Evolutionary conservation across 1,140 invertebrate species (phyloP).

Genomic region (Phthorimaea operculella): DNA sequence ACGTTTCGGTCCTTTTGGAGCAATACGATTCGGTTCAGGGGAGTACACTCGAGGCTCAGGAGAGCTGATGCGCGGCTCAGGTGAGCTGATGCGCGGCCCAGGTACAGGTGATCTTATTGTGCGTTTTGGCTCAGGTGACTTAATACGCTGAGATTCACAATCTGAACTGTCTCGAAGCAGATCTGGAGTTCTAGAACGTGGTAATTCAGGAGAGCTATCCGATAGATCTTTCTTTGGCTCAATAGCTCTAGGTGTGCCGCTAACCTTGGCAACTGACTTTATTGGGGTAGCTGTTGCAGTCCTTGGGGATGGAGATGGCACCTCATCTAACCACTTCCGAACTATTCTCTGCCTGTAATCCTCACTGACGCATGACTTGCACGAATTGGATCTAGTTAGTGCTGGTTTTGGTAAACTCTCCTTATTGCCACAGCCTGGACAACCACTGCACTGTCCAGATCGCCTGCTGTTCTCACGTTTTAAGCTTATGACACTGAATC

Average conservation of each 20-base stretch:
- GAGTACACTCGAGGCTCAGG: neutral
- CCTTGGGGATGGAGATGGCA: constrained; percentile 60
- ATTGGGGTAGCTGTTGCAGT: constrained; percentile 21
- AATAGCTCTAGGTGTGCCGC: constrained; percentile 52
- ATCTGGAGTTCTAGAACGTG: neutral
- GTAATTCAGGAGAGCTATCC: neutral
- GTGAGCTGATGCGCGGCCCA: neutral
- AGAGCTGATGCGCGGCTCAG: neutral
- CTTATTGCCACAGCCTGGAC: constrained; percentile 72
- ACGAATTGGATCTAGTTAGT: constrained; percentile 60
- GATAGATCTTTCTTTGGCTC: constrained; percentile 29
- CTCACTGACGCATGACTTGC: constrained; percentile 66
- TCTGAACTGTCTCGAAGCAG: neutral
- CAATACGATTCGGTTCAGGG: too few species aligned
- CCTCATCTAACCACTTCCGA: constrained; percentile 80
- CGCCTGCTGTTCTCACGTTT: constrained; percentile 70
- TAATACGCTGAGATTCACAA: neutral
- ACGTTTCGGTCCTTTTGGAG: neutral
- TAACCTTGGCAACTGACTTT: constrained; percentile 59
- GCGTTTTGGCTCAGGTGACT: neutral
- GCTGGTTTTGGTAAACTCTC: constrained; percentile 39
- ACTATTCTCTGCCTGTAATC: constrained; percentile 66
- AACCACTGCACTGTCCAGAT: constrained; percentile 69
- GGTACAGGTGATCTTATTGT: neutral
- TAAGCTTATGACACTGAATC: constrained; percentile 62